Evolutionary conservation across 2,888 invertebrate genomes (phyloP), one percentile per base, ranked within the genome.

Genomic region (Drosophila nr. medialis): DNA sequence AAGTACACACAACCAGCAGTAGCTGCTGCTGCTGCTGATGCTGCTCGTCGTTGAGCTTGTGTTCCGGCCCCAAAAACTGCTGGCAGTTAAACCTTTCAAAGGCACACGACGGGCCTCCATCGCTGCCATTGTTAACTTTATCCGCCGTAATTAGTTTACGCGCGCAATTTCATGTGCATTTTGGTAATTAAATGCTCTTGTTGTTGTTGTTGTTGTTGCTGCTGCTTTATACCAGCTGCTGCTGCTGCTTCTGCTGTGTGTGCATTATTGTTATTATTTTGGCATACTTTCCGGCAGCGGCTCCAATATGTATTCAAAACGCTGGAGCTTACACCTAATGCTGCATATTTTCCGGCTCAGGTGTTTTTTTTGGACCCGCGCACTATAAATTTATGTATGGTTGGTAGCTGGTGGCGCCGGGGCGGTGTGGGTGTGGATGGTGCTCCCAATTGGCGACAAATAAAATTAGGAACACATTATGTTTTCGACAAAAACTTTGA

Each of bases 391-490:
- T 68, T 64, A 65, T 64, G 58, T 68, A 51, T 54, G 56, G 55
- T 53, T 66, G 60, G 38, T 15, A 24, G 24, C 51, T 27, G 49
- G 10, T 51, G 29, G 30, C 18, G 45, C 49, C 32, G 18, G 24
- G 24, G 24, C 15, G 48, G 29, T 21, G 13, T 45, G 50, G n/a
- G 2, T 40, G 18, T 18, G 15, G 1, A 2, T 27, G 27, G 30
- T 61, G 77, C 65, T 89, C 86, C 90, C 88, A 90, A 88, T 86
- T 89, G 90, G 89, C 86, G 89, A 90, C 90, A 86, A 87, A 90
- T 84, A 89, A 87, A 87, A 87, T 87, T 87, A 90, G 89, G 80
- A 84, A 78, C 87, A 89, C 90, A 90, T 90, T 90, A 89, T 86
- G 89, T 89, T 89, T 89, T 89, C 80, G 80, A 80, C 82, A 80